Evolutionary conservation across 2,888 invertebrate genomes (phyloP).

Genomic region (Agrypnus murinus): DNA sequence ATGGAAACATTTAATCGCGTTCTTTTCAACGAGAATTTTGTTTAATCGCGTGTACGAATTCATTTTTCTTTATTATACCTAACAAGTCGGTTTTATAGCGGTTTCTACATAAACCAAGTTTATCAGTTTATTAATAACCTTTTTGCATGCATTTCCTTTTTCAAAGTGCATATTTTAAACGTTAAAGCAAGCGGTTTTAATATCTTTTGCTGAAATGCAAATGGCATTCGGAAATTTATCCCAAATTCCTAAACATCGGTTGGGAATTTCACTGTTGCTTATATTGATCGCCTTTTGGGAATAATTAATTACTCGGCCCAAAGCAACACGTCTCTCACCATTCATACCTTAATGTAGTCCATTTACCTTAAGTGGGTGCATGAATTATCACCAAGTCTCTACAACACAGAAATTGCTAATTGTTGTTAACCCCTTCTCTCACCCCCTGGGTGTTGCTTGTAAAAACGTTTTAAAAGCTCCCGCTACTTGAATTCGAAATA

Average conservation of each 20-base stretch:
- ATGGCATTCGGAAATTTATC: constrained; percentile 24
- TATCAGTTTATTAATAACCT: too few relatives aligned
- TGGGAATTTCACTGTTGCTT: constrained; percentile 28
- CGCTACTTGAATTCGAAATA: constrained; percentile 4
- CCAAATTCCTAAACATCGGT: constrained; percentile 11
- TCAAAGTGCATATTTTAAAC: too few relatives aligned
- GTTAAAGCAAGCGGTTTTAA: too few relatives aligned
- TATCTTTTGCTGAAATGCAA: too few relatives aligned
- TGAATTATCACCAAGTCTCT: constrained; percentile 30
- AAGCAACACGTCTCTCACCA: constrained; percentile 31
- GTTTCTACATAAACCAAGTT: too few relatives aligned
- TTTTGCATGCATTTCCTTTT: too few relatives aligned
- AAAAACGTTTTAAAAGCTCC: constrained; percentile 6
- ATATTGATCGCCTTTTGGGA: constrained; percentile 39
- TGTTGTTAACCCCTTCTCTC: constrained; percentile 12
- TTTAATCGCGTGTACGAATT: too few relatives aligned
- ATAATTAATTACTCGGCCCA: constrained; percentile 40
- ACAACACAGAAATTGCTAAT: constrained; percentile 16
- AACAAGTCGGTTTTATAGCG: too few relatives aligned
- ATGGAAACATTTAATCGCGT: constrained; percentile 9
- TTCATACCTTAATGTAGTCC: constrained; percentile 37
- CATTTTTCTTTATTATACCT: too few relatives aligned
- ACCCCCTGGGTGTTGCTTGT: too few relatives aligned
- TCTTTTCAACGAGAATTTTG: not conserved
- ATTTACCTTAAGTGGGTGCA: constrained; percentile 39